Conservation (phyloP, 2,113 vertebrate genomes). For the Anthoscopus minutus region DNA sequence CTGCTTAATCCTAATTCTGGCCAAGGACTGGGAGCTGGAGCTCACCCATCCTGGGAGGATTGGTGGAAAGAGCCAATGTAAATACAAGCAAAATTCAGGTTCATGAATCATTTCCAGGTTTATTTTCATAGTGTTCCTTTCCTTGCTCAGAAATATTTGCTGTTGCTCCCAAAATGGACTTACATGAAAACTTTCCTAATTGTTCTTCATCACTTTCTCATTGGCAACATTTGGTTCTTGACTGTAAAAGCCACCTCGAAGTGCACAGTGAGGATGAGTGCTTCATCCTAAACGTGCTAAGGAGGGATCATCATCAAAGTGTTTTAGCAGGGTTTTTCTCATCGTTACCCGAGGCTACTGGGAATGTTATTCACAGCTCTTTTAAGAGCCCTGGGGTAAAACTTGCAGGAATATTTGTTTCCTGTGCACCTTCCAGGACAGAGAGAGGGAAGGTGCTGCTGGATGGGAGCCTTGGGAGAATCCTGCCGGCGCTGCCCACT, state of each 20-base stretch:
- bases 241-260: neutral
- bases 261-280: neutral
- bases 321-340: neutral
- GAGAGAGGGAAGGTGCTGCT: neutral
- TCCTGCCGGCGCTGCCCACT: too few species aligned
- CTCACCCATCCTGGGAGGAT: neutral
- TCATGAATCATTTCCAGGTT: accelerated
- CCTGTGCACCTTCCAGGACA: neutral
- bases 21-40: neutral
- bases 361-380: neutral
- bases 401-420: neutral
- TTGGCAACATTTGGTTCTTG: neutral
- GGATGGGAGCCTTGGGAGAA: neutral
- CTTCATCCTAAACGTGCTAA: neutral
- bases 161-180: neutral
- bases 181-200: neutral
- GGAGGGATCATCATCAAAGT: neutral
- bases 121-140: neutral
- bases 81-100: accelerated
- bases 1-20: accelerated
- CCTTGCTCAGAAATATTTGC: neutral
- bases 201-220: neutral
- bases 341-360: neutral
- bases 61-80: accelerated
- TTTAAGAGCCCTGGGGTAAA: neutral